Conservation (phyloP, 2,888 invertebrate species). For the Ophioninae sp. region DNA sequence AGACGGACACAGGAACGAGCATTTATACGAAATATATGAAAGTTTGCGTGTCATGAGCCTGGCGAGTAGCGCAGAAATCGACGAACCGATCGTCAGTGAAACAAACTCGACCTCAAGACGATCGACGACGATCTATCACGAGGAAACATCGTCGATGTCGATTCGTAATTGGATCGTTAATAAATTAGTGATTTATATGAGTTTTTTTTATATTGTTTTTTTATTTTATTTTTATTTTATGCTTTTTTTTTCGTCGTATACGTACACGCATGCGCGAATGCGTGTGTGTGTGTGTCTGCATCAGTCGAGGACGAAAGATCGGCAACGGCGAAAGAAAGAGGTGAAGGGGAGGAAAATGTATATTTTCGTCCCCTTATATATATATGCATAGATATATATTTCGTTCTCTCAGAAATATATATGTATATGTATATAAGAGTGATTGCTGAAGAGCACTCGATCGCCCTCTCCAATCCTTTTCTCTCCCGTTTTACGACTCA, state of each 20-base stretch:
- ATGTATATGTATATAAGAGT: slow-evolving; percentile 1
- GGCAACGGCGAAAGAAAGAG: neutral
- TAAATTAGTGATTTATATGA: slow-evolving; percentile 66
- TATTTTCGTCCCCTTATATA: no score
- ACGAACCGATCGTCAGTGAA: slow-evolving; percentile 45
- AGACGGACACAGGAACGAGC: neutral
- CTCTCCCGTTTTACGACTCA: slow-evolving; percentile 28
- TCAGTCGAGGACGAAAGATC: slow-evolving; percentile 16
- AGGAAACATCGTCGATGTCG: slow-evolving; percentile 62
- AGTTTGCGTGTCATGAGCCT: neutral
- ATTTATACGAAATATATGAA: slow-evolving; percentile 1
- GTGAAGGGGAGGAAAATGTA: neutral
- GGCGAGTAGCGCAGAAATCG: slow-evolving; percentile 25
- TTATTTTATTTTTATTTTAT: no score
- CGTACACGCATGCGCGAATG: slow-evolving; percentile 19
- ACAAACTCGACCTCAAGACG: slow-evolving; percentile 47
- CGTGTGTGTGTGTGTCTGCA: neutral
- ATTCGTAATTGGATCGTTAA: slow-evolving; percentile 67
- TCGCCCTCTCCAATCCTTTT: slow-evolving; percentile 39
- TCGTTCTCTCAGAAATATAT: no score
- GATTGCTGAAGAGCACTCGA: slow-evolving; percentile 28
- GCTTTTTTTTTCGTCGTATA: neutral
- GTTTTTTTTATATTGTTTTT: slow-evolving; percentile 23
- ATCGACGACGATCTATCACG: slow-evolving; percentile 65
- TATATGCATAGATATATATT: no score